Evolutionary conservation across 1,140 invertebrate genomes (phyloP).

Genomic region (Hylaeus anthracinus): DNA sequence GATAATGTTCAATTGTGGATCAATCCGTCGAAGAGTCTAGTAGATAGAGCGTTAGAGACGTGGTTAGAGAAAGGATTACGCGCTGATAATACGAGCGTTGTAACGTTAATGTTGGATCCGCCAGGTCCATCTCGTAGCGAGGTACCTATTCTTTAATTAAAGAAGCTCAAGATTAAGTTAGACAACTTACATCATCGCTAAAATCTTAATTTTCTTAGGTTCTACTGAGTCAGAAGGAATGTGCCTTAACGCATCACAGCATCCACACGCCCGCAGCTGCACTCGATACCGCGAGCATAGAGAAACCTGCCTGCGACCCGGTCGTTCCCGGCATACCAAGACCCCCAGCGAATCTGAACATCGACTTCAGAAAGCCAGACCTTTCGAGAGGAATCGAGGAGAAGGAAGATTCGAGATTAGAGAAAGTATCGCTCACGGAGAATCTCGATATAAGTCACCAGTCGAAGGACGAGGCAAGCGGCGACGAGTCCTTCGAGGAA

Average conservation of each 20-base stretch:
- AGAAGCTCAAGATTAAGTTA: not conserved
- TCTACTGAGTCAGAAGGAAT: constrained; percentile 70
- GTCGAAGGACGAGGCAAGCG: not conserved
- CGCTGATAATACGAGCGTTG: constrained; percentile 97
- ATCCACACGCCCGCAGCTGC: constrained; percentile 12
- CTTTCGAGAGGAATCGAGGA: constrained; percentile 40
- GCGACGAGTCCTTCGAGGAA: not conserved
- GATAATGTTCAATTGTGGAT: constrained; percentile 84
- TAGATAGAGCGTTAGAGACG: constrained; percentile 91
- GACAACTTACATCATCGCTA: not conserved
- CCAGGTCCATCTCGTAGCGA: constrained; percentile 89
- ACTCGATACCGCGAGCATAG: constrained; percentile 5
- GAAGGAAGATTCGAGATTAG: not conserved
- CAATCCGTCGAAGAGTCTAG: constrained; percentile 95
- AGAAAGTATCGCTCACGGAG: not conserved
- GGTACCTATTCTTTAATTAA: constrained; percentile 71
- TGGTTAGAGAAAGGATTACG: constrained; percentile 90
- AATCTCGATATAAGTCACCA: constrained; percentile 15
- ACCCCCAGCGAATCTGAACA: constrained; percentile 17
- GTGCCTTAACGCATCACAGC: constrained; percentile 42
- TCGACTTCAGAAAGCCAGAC: constrained; percentile 60
- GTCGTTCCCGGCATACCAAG: not conserved
- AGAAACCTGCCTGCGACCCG: not conserved
- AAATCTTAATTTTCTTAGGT: constrained; percentile 57
- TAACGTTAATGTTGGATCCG: constrained; percentile 95